These are phyloP conservation scores for Ephialtes manifestator DNA, from an alignment of 2,888 invertebrate genomes.

Conservation along the genomic window DNA sequence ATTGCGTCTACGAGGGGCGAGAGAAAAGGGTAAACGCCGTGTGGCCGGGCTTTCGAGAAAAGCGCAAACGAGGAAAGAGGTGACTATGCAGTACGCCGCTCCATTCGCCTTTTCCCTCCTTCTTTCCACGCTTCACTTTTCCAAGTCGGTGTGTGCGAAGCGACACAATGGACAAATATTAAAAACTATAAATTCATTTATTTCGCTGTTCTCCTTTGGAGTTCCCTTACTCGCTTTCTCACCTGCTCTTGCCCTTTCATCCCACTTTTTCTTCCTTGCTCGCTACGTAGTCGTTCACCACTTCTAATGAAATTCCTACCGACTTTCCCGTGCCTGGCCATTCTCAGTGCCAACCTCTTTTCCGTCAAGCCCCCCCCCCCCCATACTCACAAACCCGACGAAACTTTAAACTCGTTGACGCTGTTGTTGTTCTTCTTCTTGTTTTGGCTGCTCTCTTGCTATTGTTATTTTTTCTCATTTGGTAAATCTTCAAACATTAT, in stretches of 20 bases:
- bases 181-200: conserved; percentile 80
- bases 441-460: background rate
- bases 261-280: conserved; percentile 28
- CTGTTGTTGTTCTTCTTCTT: conserved; percentile 44
- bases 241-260: conserved; percentile 35
- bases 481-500: conserved; percentile 45
- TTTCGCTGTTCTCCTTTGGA: conserved; percentile 59
- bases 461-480: conserved; percentile 57
- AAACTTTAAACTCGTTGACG: conserved; percentile 63
- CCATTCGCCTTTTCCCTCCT: conserved; percentile 32
- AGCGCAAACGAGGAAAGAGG: conserved; percentile 60
- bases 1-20: conserved; percentile 49
- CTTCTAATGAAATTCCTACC: conserved; percentile 77
- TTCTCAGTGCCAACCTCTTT: conserved; percentile 42
- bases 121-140: conserved; percentile 17
- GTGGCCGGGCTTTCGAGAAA: conserved; percentile 34
- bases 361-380: conserved; percentile 42
- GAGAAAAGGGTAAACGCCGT: conserved; percentile 43
- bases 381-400: conserved; percentile 48
- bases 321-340: conserved; percentile 59
- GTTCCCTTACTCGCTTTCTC: conserved; percentile 37
- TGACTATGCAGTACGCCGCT: conserved; percentile 29
- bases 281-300: conserved; percentile 57
- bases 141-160: conserved; percentile 33
- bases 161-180: conserved; percentile 77